Evolutionary conservation across 2,888 invertebrate genomes (phyloP), one percentile per base, ranked within the genome.

Genomic region (Gasteruption jaculator): DNA sequence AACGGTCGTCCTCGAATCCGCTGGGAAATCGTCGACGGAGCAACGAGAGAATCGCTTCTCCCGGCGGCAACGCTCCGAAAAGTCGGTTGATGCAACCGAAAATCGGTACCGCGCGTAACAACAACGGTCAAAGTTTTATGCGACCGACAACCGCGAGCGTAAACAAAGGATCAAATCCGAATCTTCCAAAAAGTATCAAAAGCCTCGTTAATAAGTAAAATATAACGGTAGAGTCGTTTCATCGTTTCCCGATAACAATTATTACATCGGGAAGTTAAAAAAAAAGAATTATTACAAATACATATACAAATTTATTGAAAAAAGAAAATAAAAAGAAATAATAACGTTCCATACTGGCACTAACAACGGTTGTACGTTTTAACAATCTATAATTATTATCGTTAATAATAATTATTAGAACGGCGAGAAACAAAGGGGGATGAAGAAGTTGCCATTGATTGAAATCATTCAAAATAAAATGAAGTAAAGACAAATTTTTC

Each of bases 121-220:
- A 27, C 3, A 40, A 51, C 12, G 57, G 52, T 32, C 69, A 68
- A 44, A 69, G 85, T 46, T 91, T 91, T 63, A 91, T 91, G 91
- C 79, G 89, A 58, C 91, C 91, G 1, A 91, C 91, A 0, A 83
- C 90, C 18, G 84, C 91, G 7, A 91, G 90, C 50, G 79, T 83
- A 20, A 88, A 88, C 36, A 86, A 89, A 66, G 81, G 78, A 51
- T 72, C 68, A 15, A 60, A 60, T 36, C 55, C 65, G 19, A 71
- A 65, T 44, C 58, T 71, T 29, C 66, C 70, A 6, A 68, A 63
- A 38, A 67, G 63, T 45, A 62, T 69, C 32, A 69, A 68, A 48
- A 58, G 58, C 38, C 54, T 61, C 52, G 59, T 68, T 20, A 66
- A 66, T 46, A 58, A 48, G 48, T 22, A 24, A 8, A 16, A 35